phyloP scores from a whole-genome alignment of 2,888 invertebrate species.

The Lamellibrachia satsuma region DNA sequence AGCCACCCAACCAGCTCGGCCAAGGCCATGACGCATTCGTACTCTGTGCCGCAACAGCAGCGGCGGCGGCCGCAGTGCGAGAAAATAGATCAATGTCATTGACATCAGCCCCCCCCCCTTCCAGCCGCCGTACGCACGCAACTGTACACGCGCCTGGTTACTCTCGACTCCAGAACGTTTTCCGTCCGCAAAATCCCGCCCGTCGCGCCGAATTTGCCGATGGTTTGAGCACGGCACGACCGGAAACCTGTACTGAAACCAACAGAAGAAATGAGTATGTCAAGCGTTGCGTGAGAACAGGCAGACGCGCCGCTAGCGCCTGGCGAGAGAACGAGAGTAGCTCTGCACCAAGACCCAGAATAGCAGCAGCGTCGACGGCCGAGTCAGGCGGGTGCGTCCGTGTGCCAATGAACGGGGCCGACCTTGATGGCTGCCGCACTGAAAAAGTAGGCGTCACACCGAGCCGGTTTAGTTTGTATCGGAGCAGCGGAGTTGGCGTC shows the following conservation, averaged over 20 bases:
- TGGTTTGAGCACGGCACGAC: not conserved
- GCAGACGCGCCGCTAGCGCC: not conserved
- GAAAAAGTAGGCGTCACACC: not conserved
- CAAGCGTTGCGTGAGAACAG: not conserved
- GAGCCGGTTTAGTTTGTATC: not conserved
- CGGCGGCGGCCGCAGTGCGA: constrained; percentile 11
- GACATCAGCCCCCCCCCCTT: not conserved
- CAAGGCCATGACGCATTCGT: constrained; percentile 17
- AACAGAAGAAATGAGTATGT: not conserved
- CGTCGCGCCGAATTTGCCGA: not conserved
- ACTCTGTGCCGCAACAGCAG: not conserved
- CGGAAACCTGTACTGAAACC: not conserved
- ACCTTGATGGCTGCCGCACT: not conserved
- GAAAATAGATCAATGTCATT: constrained; percentile 17
- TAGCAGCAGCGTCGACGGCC: not conserved
- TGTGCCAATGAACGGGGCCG: constrained; percentile 13
- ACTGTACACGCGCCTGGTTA: constrained; percentile 12
- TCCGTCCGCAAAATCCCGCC: not conserved
- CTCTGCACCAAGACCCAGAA: constrained; percentile 17
- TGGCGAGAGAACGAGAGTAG: not conserved
- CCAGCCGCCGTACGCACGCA: not conserved
- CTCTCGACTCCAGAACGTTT: not conserved
- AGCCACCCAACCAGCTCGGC: not conserved
- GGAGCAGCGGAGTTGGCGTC: not conserved
- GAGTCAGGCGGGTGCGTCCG: constrained; percentile 4